Base-by-base conservation (phyloP, 1,140 invertebrate species). In the Platyura marginata region DNA sequence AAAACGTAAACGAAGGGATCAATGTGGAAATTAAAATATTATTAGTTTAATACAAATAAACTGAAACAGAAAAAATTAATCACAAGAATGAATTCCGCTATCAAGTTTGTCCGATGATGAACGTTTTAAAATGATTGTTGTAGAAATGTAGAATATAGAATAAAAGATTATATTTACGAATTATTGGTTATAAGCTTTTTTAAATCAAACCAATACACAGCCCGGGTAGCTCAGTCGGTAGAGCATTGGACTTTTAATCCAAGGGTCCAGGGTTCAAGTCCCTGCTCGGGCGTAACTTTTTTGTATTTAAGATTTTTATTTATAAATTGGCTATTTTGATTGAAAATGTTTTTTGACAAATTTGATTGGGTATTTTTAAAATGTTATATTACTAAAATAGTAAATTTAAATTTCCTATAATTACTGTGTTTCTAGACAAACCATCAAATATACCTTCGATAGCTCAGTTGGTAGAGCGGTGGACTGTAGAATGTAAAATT, bases 391-490 rank as follows among this genome's bases (percentile, higher is more conserved):
- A 29, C 25, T 29, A 13, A 13, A 29, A 13, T 8, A 13, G 6
- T 29, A 8, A 29, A 29, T 29, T 29, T 8, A 13, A 21, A 19
- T 32, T n/a, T n/a, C n/a, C n/a, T n/a, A n/a, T n/a, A n/a, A n/a
- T n/a, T n/a, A n/a, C n/a, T n/a, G n/a, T n/a, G n/a, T n/a, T n/a
- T n/a, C n/a, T n/a, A n/a, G 42, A 29, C 41, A 25, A 32, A 22
- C 21, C n/a, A n/a, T n/a, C n/a, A n/a, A 23, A 37, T 36, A 18
- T 46, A 20, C 75, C 76, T 79, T 77, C 75, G 76, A 76, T 79
- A 79, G 76, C 75, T 80, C 79, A 81, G 77, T 81, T 82, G 78
- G 78, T 81, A 81, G 78, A 81, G 78, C 79, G 78, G 77, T 81
- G 79, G 78, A 80, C 75, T 79, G 79, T 81, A 83, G 78, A 46